Base-by-base conservation (phyloP, 2,888 invertebrate species). In the Thereva unica region DNA sequence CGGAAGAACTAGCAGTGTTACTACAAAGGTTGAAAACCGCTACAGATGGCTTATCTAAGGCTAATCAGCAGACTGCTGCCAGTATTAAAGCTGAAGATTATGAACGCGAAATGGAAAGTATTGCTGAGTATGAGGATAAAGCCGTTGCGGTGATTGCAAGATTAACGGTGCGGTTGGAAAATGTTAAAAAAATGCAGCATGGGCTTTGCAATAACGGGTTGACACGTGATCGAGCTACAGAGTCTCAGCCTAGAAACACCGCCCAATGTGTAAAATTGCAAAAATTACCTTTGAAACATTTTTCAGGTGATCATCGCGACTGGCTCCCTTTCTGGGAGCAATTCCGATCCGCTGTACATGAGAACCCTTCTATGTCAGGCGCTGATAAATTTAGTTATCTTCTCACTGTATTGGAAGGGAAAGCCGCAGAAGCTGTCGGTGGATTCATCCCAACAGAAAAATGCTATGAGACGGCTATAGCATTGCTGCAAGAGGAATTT, bases 281-380 rank as follows among this genome's bases (percentile, higher is more conserved):
- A 9, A 53, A 53, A 35, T 53, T 53, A 35, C 7, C 4, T 8
- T n/a, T 56, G 8, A 23, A 8, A 5, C 23, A 23, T 9, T 56
- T 56, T 23, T 38, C 38, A 4, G 56, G 23, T n/a, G 10, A 56
- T 44, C 7, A 4, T 7, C 34, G 45, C 1, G 56, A 44, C 5
- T 56, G 56, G 56, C 4, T 56, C 5, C 56, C 56, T 8, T 56
- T 56, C n/a, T 56, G 56, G 56, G 44, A 56, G 44, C 56, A 56
- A 34, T 23, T 23, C 23, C 10, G 45, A 9, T 35, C 56, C 3
- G 8, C 34, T 5, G n/a, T 56, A 7, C 56, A 56, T 4, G 56
- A 56, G 9, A 44, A 44, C n/a, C 9, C 56, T 5, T 41, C 41
- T 1, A n/a, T 56, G 6, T 44, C 5, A 34, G 9, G 23, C 34